phyloP scores from a whole-genome alignment of 2,797 vertebrate species.

The Esox masquinongy region DNA sequence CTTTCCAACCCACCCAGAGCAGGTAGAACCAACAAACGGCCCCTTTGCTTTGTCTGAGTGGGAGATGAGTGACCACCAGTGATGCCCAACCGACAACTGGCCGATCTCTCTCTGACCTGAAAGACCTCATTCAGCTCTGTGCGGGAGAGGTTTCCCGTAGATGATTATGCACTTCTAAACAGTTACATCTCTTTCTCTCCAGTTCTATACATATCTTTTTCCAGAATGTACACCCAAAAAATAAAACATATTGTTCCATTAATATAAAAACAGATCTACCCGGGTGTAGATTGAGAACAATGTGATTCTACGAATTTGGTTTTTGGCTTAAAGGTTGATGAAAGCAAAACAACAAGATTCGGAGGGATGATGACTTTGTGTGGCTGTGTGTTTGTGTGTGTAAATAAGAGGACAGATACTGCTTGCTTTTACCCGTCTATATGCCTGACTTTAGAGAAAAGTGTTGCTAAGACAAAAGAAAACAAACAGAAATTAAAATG shows the following conservation, averaged over 20 bases:
- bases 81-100: slow-evolving; percentile 37
- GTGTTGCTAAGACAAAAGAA: slow-evolving; percentile 27
- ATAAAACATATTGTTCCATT: slow-evolving; percentile 47
- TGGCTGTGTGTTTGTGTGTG: slow-evolving; percentile 45
- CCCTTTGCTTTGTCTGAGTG: slow-evolving; percentile 67
- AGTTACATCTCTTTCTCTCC: slow-evolving; percentile 61
- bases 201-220: slow-evolving; percentile 41
- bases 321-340: slow-evolving; percentile 46
- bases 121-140: slow-evolving; percentile 74
- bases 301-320: slow-evolving; percentile 35
- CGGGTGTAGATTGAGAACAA: slow-evolving; percentile 55
- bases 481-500: slow-evolving; percentile 25
- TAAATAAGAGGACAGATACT: slow-evolving; percentile 41
- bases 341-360: slow-evolving; percentile 51
- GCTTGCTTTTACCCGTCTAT: slow-evolving; percentile 35
- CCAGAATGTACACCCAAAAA: slow-evolving; percentile 73
- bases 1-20: slow-evolving; percentile 66
- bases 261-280: slow-evolving; percentile 69
- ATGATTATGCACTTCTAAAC: slow-evolving; percentile 76
- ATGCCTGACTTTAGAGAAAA: slow-evolving; percentile 38
- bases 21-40: slow-evolving; percentile 71
- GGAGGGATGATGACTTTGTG: slow-evolving; percentile 61
- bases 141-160: slow-evolving; percentile 64
- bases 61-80: slow-evolving; percentile 57
- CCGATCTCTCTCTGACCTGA: slow-evolving; percentile 54